Base-by-base conservation (phyloP, 2,113 vertebrate species). In the Phyllostomus hastatus region DNA sequence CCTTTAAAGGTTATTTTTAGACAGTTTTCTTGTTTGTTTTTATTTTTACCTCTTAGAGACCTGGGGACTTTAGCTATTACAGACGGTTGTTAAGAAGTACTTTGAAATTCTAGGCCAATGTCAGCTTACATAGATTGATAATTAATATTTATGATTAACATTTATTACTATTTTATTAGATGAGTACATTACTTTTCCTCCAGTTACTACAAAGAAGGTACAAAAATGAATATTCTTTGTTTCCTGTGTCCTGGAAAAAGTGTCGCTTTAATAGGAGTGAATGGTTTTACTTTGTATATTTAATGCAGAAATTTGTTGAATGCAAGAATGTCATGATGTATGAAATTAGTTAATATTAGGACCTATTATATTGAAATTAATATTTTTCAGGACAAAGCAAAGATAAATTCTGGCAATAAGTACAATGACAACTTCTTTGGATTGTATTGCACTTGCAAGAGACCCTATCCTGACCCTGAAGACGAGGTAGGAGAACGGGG, bases 391-490 rank as follows among this genome's bases (percentile, higher is more conserved):
- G 98, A 98, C 75, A 99, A 99, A 97, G 98, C 99, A 91, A 98
- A 97, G 31, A 88, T 98, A 97, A 99, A 99, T 97, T 54, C 96
- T 26, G 98, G 98, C 96, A 99, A 99, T 98, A 98, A 98, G 50
- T 99, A 99, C 91, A 99, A 99, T 93, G 99, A 99, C 97, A 99
- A 99, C 98, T 99, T 99, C 97, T 99, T 98, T 0, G 99, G 99
- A 80, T 98, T 99, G 69, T 99, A 99, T 95, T 99, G 99, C 94
- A 98, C 98, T n/a, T 99, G 99, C 97, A 99, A 99, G 98, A 99
- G 99, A 92, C 99, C 99, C 2, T 99, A 99, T 91, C 99, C 99
- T 59, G 99, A 99, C 98, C 98, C 98, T 70, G 99, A 99, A 41
- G 99, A 99, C 96, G 99, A 99, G 99, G 99, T 99, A 97, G 97